phyloP scores from a whole-genome alignment of 2,888 invertebrate species.

The Glyphotaelius pellucidus region DNA sequence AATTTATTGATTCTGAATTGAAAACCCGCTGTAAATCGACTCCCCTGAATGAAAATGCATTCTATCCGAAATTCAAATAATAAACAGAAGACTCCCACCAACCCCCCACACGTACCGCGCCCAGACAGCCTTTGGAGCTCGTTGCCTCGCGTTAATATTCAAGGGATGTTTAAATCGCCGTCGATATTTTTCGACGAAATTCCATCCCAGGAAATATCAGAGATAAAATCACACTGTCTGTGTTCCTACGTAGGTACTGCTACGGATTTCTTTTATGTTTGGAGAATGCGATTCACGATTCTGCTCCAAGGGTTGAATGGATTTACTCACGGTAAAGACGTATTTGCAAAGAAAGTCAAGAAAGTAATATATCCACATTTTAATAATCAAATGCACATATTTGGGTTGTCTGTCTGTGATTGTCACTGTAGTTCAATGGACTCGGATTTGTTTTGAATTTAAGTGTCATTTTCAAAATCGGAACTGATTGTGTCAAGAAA shows the following conservation, averaged over 20 bases:
- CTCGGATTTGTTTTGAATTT: too few relatives aligned
- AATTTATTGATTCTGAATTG: slow-evolving; percentile 19
- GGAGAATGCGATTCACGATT: background rate
- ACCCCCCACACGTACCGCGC: background rate
- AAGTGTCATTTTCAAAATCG: background rate
- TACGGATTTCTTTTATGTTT: background rate
- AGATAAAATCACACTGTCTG: slow-evolving; percentile 11
- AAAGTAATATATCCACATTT: background rate
- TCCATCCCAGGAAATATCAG: background rate
- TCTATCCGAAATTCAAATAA: slow-evolving; percentile 34
- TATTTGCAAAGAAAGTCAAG: background rate
- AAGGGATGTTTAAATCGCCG: slow-evolving; percentile 46
- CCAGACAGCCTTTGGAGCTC: background rate
- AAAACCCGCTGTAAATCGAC: slow-evolving; percentile 20
- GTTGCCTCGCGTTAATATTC: slow-evolving; percentile 49
- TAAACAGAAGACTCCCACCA: background rate
- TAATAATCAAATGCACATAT: background rate
- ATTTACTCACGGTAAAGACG: background rate
- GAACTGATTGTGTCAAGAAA: too few relatives aligned
- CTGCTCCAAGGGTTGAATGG: background rate
- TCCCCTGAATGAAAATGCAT: slow-evolving; percentile 29
- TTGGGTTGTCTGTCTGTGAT: too few relatives aligned
- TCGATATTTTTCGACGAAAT: slow-evolving; percentile 45
- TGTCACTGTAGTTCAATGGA: too few relatives aligned
- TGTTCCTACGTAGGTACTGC: background rate